Base-by-base conservation (phyloP, 1,140 invertebrate genomes). In the Bombus sylvicola region DNA sequence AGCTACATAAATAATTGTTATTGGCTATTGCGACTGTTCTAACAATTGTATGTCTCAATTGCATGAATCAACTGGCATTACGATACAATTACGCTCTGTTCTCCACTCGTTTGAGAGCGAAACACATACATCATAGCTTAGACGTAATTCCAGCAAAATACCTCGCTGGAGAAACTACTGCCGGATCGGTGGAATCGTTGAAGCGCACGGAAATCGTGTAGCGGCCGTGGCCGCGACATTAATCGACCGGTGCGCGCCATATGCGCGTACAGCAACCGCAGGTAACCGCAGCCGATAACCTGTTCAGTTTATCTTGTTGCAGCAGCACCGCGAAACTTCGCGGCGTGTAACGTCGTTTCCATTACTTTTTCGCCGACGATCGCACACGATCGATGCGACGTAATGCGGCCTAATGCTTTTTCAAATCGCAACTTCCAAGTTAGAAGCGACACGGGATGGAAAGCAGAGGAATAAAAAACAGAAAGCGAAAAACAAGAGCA, bases 251-350 rank as follows among this genome's bases (percentile, higher is more conserved):
- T 78, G 64, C 22, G 43, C 82, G 64, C 62, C 62, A 68, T 68
- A 77, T 69, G 62, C 73, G 39, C 80, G 81, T 66, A 47, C 62
- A 68, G 62, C 31, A 53, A 39, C 74, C 81, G 15, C 73, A 78
- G 74, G 82, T 78, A 83, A 83, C 82, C 82, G 82, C 82, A 83
- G 57, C 74, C 66, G 74, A 83, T 83, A 69, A 76, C 64, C 39
- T 34, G 34, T 57, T 69, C 82, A 28, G 62, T 78, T 68, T 41
- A 78, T 83, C 82, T 39, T 3, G 82, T 83, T 78, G 57, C 75
- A 41, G 34, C 43, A n/a, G 1, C 57, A 77, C 25, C 43, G 71
- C 68, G 47, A 77, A 78, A 69, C 31, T 28, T 59, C 22, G 39
- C 69, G 69, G 41, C 13, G n/a, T 25, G 31, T 15, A 37, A 8